Percentiles rank a stretch among this genome's conserved stretches.
These are phyloP conservation scores for Sorex maritimensis DNA, from an alignment of 2,797 vertebrate genomes.

Conservation along the genomic window DNA sequence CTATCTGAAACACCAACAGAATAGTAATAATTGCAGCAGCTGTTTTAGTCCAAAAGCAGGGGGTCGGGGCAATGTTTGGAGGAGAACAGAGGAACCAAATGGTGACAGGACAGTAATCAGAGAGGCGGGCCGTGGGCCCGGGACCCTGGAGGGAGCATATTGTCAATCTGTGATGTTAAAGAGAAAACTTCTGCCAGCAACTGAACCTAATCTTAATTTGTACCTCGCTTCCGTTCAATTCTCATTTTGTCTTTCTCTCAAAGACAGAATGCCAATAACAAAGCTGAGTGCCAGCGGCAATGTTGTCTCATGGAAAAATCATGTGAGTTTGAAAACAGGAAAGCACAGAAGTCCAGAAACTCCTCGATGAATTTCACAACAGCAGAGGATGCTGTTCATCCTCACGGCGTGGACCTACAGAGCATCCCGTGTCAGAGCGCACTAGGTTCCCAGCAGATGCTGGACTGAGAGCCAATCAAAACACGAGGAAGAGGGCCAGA, in stretches of 20 bases:
- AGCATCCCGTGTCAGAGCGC: neutral
- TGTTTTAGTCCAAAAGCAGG: neutral
- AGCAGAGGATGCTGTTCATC: neutral
- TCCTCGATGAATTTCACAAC: neutral
- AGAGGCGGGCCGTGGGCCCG: neutral
- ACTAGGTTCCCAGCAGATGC: neutral
- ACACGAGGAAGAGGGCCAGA: neutral
- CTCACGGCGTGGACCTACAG: neutral
- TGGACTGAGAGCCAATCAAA: neutral
- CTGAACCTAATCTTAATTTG: neutral
- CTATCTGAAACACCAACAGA: neutral
- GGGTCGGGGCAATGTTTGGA: neutral
- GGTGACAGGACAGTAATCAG: neutral
- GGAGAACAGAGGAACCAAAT: neutral
- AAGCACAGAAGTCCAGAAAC: neutral
- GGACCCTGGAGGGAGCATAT: neutral
- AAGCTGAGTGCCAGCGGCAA: neutral
- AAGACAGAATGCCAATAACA: neutral
- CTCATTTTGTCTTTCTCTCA: neutral
- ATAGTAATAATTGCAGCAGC: neutral
- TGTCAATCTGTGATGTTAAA: neutral
- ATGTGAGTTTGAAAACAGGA: conserved; percentile 38
- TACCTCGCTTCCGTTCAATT: neutral
- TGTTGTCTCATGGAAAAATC: neutral
- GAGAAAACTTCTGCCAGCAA: neutral